Conservation (phyloP, 2,113 vertebrate genomes). For the Cavia porcellus region DNA sequence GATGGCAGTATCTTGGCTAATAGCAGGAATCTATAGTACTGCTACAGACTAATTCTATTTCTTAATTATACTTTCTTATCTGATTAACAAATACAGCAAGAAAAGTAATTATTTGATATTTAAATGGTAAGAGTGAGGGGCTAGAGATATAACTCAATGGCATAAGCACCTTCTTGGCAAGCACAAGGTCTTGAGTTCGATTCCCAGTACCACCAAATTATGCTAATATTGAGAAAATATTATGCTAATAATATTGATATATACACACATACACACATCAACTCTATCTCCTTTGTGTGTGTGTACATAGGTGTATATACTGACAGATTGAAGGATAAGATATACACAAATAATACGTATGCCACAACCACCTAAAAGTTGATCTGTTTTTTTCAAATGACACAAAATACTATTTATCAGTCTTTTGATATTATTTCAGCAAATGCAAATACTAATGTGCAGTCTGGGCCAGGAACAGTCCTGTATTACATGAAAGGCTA, state of each 20-base stretch:
- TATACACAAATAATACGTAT: background rate
- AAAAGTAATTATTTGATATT: constrained; percentile 65
- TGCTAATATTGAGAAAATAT: constrained; percentile 54
- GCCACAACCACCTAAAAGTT: background rate
- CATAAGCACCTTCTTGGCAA: no score
- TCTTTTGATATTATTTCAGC: background rate
- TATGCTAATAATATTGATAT: background rate
- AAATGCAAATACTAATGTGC: background rate
- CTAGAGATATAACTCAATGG: no score
- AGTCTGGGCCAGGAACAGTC: background rate
- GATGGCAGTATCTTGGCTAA: constrained; percentile 59
- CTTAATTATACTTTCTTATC: constrained; percentile 50
- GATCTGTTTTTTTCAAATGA: background rate
- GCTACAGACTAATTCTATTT: constrained; percentile 36
- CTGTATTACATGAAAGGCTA: background rate
- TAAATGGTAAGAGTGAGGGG: constrained; percentile 4
- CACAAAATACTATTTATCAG: background rate
- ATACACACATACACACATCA: background rate
- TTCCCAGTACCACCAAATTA: background rate
- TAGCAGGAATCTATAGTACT: background rate
- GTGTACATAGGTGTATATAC: background rate
- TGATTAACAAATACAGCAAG: constrained; percentile 51
- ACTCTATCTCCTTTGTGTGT: background rate
- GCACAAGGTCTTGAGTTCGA: no score
- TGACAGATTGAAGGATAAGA: background rate